Base-by-base conservation (phyloP, 2,113 vertebrate genomes). In the Sander lucioperca region DNA sequence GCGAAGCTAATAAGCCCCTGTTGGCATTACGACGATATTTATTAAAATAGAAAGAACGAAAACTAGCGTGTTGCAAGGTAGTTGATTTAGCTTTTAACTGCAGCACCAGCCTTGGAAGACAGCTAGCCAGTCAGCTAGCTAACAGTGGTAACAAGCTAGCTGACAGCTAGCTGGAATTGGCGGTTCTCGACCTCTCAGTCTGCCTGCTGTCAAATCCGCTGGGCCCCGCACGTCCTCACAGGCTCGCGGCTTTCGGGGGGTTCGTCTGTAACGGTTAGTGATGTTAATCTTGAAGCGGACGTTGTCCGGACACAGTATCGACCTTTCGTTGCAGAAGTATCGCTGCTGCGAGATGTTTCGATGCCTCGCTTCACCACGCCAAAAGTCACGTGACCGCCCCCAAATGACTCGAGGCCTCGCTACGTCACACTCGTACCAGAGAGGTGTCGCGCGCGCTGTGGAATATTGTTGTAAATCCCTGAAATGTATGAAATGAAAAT, bases 131-230 rank as follows among this genome's bases (percentile, higher is more conserved):
- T 33, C 15, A 36, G 73, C 23, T 79, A 89, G 78, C 83, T 51
- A 15, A 19, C 23, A 68, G 66, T 48, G 56, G 16, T 53, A 58
- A 23, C 25, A n/a, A 57, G 84, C 74, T 87, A 92, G 90, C 88
- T 77, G 86, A 67, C 78, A 85, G 87, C 87, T 90, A 91, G 82
- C 84, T 13, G 51, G 74, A 93, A 84, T 90, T 92, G 89, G 90
- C 90, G 89, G 87, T 90, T 89, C 74, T 77, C 89, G 75, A 79
- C 74, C 68, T 69, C 81, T 67, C 78, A 11, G 56, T 57, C 45
- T 47, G n/a, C 6, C 72, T 5, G 71, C 63, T 74, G 59, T 74
- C 76, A 75, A 47, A 16, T 70, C 80, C 63, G 53, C 66, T 11
- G 18, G 12, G 23, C 0, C 48, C 25, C 33, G 19, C 69, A 2